Evolutionary conservation across 2,113 vertebrate genomes (phyloP).

Genomic region (Emydura subglobosa): DNA sequence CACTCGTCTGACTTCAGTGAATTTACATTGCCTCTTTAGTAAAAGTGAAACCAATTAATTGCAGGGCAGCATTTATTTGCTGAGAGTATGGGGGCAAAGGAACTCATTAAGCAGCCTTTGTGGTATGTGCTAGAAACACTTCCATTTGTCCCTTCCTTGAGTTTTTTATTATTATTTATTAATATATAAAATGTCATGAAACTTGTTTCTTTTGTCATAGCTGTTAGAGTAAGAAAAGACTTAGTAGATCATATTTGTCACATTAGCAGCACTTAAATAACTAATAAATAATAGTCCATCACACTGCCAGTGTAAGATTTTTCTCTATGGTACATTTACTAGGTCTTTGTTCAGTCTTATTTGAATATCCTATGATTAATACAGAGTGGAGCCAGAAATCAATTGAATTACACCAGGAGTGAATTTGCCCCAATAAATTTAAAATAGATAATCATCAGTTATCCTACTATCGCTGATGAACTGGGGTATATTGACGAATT

Average conservation of each 20-base stretch:
- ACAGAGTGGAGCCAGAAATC: conserved; percentile 27
- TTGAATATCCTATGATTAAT: conserved; percentile 52
- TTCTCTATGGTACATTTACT: conserved; percentile 24
- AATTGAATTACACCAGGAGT: conserved; percentile 24
- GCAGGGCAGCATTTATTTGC: conserved; percentile 15
- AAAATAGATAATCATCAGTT: conserved; percentile 55
- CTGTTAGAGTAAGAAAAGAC: conserved; percentile 60
- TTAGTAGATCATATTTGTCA: conserved; percentile 43
- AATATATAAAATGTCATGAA: conserved; percentile 48
- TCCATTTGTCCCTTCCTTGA: conserved; percentile 27
- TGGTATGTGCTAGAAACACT: conserved; percentile 25
- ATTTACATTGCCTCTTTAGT: conserved; percentile 40
- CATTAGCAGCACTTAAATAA: conserved; percentile 63
- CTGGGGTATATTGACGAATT: conserved; percentile 46
- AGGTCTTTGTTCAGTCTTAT: conserved; percentile 23
- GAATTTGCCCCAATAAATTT: conserved; percentile 55
- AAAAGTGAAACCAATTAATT: neutral
- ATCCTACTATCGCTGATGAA: conserved; percentile 26
- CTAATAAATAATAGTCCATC: conserved; percentile 59
- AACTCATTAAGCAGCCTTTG: conserved; percentile 35
- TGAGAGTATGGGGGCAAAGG: conserved; percentile 17
- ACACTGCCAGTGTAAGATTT: conserved; percentile 29
- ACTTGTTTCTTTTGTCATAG: conserved; percentile 63
- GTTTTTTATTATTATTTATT: conserved; percentile 46
- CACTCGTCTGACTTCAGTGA: neutral